Base-by-base conservation (phyloP, 2,113 vertebrate genomes). In the Cottus gobio region DNA sequence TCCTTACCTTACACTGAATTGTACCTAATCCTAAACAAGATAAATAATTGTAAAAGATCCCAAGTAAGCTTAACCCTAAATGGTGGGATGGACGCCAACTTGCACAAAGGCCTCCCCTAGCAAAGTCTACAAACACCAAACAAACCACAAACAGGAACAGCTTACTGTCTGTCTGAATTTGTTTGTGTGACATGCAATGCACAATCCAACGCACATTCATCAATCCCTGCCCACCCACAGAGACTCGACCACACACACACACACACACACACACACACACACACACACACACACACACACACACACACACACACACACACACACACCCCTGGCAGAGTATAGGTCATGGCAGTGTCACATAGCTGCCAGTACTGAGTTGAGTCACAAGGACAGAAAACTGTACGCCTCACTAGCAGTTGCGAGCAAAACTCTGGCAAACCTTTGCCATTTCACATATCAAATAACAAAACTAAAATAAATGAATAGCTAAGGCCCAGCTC, bases 311-410 rank as follows among this genome's bases (percentile, higher is more conserved):
- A 42, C 39, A 42, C 39, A 42, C 39, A 7, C 68, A 52, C 11
- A 79, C 34, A 68, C 68, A 77, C 68, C 56, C 64, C 72, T 77
- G 54, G 30, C 48, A 74, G 64, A 20, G 34, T 37, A 60, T 39
- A 65, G 57, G 69, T 74, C 75, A 74, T 30, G 50, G 6, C 63
- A 44, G 61, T 61, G 50, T 71, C 12, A 24, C 77, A n/a, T 16
- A 57, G 58, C 65, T 65, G 71, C 65, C 24, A 39, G 63, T 13
- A 57, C 31, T 42, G 12, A 13, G 48, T 42, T 7, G 13, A 66
- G 63, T 56, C 37, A 69, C 39, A 79, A 67, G 42, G 66, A 71
- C 76, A 75, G 37, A 57, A 50, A 63, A 50, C 37, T 31, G 34
- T 16, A 24, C 8, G 46, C 39, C 26, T 76, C 18, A 69, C 22